Evolutionary conservation across 2,888 invertebrate species (phyloP).

Genomic region (Andrena fulva): DNA sequence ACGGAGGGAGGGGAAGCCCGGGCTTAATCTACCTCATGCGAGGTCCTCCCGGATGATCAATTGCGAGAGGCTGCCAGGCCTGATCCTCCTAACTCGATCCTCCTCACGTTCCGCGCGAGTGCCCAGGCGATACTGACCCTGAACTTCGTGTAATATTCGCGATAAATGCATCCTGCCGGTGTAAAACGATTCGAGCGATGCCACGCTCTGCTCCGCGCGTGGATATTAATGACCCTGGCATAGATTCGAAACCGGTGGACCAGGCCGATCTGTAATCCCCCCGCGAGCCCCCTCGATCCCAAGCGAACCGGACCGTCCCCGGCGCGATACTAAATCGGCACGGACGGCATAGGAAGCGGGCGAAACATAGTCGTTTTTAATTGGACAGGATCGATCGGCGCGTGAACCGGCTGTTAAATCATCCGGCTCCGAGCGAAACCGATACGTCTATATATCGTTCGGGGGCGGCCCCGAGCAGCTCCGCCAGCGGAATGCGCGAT

Average conservation of each 20-base stretch:
- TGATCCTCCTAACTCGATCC: conserved; percentile 58
- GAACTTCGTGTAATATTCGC: conserved; percentile 64
- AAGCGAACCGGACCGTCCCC: background rate
- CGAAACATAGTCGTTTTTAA: background rate
- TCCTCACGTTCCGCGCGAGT: conserved; percentile 60
- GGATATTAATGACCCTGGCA: conserved; percentile 53
- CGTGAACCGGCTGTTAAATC: conserved; percentile 6
- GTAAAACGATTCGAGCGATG: conserved; percentile 50
- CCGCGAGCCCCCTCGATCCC: background rate
- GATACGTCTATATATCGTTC: conserved; percentile 7
- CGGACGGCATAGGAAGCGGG: background rate
- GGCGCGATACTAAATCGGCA: background rate
- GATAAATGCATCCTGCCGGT: conserved; percentile 47
- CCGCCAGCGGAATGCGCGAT: conserved; percentile 24
- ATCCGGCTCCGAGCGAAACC: conserved; percentile 12
- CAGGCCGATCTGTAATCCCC: background rate
- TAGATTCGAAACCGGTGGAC: conserved; percentile 32
- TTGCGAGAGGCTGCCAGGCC: conserved; percentile 27
- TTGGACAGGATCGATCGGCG: background rate
- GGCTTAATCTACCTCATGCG: conserved; percentile 54
- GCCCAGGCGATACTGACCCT: conserved; percentile 52
- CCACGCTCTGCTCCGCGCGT: conserved; percentile 26
- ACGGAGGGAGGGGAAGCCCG: background rate
- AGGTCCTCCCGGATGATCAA: conserved; percentile 53
- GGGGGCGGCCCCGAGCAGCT: background rate